Percentiles rank a stretch among this genome's conserved stretches.
These are phyloP conservation scores for Oreonectes daqikongensis DNA, from an alignment of 2,797 vertebrate genomes.

Conservation along the genomic window DNA sequence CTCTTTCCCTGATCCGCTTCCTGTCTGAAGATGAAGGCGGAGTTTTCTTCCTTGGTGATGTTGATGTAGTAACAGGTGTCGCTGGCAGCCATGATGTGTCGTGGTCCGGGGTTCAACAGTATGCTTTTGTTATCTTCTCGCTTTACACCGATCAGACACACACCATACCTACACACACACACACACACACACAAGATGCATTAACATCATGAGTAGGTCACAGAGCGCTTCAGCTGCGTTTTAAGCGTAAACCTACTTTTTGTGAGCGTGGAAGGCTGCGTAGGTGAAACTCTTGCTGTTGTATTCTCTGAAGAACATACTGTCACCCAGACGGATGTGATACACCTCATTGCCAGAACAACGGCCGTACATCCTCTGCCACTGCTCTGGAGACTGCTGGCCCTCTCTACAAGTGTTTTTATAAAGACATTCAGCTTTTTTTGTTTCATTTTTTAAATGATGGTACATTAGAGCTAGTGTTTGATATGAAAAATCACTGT, in stretches of 20 bases:
- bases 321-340: slow-evolving; percentile 93
- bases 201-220: neutral
- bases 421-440: neutral
- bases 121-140: slow-evolving; percentile 87
- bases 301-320: slow-evolving; percentile 96
- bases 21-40: slow-evolving; percentile 92
- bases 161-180: slow-evolving; percentile 80
- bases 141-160: slow-evolving; percentile 88
- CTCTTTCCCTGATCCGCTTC: slow-evolving; percentile 81
- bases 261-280: slow-evolving; percentile 96
- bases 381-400: slow-evolving; percentile 92
- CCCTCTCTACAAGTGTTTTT: slow-evolving; percentile 81
- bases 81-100: slow-evolving; percentile 84
- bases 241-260: slow-evolving; percentile 84
- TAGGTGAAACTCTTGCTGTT: slow-evolving; percentile 97
- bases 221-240: neutral
- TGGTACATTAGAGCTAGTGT: too few relatives aligned
- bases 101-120: slow-evolving; percentile 82
- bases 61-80: slow-evolving; percentile 99
- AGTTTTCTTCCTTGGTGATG: slow-evolving; percentile 98
- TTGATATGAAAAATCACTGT: too few relatives aligned
- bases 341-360: slow-evolving; percentile 98
- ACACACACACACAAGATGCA: slow-evolving; percentile 69
- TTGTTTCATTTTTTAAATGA: neutral
- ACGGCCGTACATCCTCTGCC: slow-evolving; percentile 96